Evolutionary conservation across 2,113 vertebrate species (phyloP).

Genomic region (Paedocypris sp.): DNA sequence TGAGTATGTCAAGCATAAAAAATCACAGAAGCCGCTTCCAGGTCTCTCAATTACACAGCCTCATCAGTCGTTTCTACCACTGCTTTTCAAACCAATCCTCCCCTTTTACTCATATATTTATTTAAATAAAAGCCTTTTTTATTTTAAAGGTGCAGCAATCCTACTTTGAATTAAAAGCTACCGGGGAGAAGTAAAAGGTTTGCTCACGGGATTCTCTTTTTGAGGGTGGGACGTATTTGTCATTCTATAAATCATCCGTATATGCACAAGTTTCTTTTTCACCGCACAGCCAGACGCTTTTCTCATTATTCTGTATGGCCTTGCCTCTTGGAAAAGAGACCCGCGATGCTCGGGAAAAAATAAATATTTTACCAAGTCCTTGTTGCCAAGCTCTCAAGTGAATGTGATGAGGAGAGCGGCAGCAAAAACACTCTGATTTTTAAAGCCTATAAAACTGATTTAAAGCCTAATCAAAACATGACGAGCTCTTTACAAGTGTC

Average conservation of each 20-base stretch:
- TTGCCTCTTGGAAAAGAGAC: slow-evolving; percentile 42
- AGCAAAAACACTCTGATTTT: not conserved
- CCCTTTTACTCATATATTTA: slow-evolving; percentile 15
- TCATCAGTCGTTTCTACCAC: slow-evolving; percentile 5
- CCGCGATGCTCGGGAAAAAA: slow-evolving; percentile 22
- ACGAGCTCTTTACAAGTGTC: slow-evolving; percentile 20
- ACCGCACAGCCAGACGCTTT: slow-evolving; percentile 37
- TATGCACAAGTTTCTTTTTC: slow-evolving; percentile 32
- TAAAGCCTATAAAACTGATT: not conserved
- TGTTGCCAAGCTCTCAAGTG: not conserved
- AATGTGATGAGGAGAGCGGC: not conserved
- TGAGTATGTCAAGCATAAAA: slow-evolving; percentile 31
- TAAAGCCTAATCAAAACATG: slow-evolving; percentile 2
- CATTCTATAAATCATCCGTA: slow-evolving; percentile 50
- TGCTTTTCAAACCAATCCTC: slow-evolving; percentile 16
- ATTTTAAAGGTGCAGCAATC: slow-evolving; percentile 11
- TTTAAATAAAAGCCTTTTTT: slow-evolving; percentile 35
- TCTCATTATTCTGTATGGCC: slow-evolving; percentile 49
- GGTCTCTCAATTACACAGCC: slow-evolving; percentile 22
- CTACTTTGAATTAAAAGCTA: slow-evolving; percentile 33
- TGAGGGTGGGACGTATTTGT: slow-evolving; percentile 41
- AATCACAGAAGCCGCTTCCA: slow-evolving; percentile 5
- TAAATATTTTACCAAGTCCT: slow-evolving; percentile 3
- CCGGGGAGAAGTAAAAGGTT: slow-evolving; percentile 45
- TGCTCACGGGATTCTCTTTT: slow-evolving; percentile 38